These are phyloP conservation scores for Abrostola tripartita DNA, from an alignment of 2,888 invertebrate species.

Conservation along the genomic window DNA sequence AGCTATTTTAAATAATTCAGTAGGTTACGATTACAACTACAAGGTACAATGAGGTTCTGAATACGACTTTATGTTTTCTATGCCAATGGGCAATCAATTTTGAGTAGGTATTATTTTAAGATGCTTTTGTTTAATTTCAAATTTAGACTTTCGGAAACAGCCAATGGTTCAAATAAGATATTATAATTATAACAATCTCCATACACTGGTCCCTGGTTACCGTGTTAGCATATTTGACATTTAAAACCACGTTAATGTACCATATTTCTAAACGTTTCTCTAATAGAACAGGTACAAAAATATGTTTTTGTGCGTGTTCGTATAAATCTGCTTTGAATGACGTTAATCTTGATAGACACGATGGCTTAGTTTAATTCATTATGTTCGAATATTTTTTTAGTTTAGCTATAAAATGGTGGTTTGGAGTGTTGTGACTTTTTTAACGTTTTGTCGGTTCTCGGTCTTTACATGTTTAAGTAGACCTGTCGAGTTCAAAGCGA, in stretches of 20 bases:
- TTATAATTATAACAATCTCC: too few species aligned
- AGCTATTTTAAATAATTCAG: too few species aligned
- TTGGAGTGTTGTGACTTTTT: conserved; percentile 19
- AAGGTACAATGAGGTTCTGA: too few species aligned
- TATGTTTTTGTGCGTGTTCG: conserved; percentile 57
- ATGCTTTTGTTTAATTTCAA: neutral
- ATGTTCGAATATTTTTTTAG: conserved; percentile 50
- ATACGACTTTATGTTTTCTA: too few species aligned
- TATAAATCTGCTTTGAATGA: conserved; percentile 61
- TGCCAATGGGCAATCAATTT: too few species aligned
- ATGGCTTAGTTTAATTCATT: conserved; percentile 58
- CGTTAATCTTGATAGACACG: conserved; percentile 60
- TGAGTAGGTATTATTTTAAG: too few species aligned
- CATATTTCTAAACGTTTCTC: conserved; percentile 49
- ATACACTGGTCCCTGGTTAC: neutral
- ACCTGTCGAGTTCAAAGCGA: neutral
- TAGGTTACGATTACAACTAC: too few species aligned
- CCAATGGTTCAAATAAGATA: too few species aligned
- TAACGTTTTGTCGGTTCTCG: neutral
- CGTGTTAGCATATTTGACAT: conserved; percentile 50
- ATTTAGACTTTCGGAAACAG: neutral
- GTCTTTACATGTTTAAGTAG: neutral
- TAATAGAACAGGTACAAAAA: conserved; percentile 57
- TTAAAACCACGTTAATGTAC: conserved; percentile 29
- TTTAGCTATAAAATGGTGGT: conserved; percentile 45